phyloP scores from a whole-genome alignment of 2,113 vertebrate species.

The Notarius lentiginosus region DNA sequence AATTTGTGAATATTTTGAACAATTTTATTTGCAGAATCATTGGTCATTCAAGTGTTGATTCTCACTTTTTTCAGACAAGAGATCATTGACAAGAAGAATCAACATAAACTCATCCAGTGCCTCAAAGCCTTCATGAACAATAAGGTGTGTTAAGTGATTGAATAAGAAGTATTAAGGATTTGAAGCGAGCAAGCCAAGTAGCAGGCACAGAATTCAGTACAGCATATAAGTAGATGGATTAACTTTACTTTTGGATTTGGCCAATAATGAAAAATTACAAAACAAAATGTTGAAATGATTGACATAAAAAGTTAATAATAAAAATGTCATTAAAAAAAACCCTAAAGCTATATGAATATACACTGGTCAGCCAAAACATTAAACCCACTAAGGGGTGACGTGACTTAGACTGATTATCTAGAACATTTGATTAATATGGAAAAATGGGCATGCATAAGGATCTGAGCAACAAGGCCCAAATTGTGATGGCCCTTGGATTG shows the following conservation, averaged over 20 bases:
- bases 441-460: too few relatives aligned
- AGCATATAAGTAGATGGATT: not conserved
- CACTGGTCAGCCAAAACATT: too few relatives aligned
- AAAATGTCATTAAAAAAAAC: too few relatives aligned
- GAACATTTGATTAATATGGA: too few relatives aligned
- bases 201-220: not conserved
- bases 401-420: too few relatives aligned
- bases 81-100: constrained; percentile 92
- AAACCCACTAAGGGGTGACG: too few relatives aligned
- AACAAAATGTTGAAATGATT: not conserved
- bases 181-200: not conserved
- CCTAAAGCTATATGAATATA: too few relatives aligned
- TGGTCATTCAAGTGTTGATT: constrained; percentile 13
- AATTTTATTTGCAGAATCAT: not conserved
- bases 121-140: constrained; percentile 99
- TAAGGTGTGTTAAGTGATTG: constrained; percentile 80
- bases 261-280: not conserved
- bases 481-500: too few relatives aligned
- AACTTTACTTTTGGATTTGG: not conserved
- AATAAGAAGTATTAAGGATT: not conserved
- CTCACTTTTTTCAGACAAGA: constrained; percentile 80
- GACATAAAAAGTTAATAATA: not conserved
- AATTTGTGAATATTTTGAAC: not conserved
- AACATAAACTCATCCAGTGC: constrained; percentile 98
- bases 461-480: too few relatives aligned